Conservation (phyloP, 2,888 invertebrate species). For the Mythimna albipuncta region DNA sequence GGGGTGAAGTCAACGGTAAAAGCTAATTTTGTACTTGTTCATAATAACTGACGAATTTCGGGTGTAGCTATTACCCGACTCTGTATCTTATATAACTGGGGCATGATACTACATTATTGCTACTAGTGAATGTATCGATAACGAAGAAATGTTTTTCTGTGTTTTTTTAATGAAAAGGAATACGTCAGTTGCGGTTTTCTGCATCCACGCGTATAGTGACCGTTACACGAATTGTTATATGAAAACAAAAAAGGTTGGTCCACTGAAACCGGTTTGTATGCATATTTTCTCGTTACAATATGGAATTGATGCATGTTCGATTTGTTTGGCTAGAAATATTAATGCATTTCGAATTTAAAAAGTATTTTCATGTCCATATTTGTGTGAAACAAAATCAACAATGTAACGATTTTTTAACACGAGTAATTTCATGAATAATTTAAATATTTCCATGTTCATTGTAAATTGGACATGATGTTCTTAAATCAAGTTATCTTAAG, state of each 20-base stretch:
- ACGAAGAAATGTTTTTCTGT: neutral
- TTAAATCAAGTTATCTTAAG: neutral
- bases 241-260: conserved; percentile 19
- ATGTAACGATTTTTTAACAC: neutral
- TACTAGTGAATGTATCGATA: neutral
- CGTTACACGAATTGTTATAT: conserved; percentile 6
- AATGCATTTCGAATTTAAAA: conserved; percentile 21
- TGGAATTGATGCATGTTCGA: conserved; percentile 21
- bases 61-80: too few relatives aligned
- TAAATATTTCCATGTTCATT: neutral
- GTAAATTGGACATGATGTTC: neutral
- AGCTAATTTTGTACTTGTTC: too few relatives aligned
- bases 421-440: neutral
- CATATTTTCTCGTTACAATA: conserved; percentile 40
- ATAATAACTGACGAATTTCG: neutral
- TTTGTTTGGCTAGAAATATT: conserved; percentile 21
- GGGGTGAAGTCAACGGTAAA: too few relatives aligned
- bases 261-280: conserved; percentile 30
- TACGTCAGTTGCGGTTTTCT: conserved; percentile 5
- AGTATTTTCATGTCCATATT: conserved; percentile 12
- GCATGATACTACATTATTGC: neutral
- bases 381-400: conserved; percentile 4
- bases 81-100: neutral
- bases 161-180: conserved; percentile 5
- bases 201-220: conserved; percentile 7